These are phyloP conservation scores for Synergus japonicus DNA, from an alignment of 2,888 invertebrate genomes.

Conservation along the genomic window DNA sequence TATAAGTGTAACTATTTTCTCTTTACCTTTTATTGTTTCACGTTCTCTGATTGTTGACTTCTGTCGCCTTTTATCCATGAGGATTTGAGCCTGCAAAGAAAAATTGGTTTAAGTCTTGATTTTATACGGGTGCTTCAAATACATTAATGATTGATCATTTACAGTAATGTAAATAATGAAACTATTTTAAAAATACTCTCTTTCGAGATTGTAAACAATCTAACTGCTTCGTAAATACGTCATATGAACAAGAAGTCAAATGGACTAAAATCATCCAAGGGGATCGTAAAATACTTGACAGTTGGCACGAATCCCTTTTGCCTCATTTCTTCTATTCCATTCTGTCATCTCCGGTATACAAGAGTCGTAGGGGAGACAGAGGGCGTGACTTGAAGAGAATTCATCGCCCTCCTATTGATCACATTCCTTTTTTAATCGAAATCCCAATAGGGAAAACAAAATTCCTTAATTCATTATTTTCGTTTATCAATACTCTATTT, in stretches of 20 bases:
- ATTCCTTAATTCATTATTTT: background rate
- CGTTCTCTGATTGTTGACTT: too few relatives aligned
- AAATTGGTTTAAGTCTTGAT: too few relatives aligned
- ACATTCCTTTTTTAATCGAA: conserved; percentile 27
- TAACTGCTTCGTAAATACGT: conserved; percentile 5
- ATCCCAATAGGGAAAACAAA: background rate
- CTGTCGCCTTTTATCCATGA: too few relatives aligned
- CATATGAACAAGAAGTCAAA: conserved; percentile 21
- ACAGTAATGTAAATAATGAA: background rate
- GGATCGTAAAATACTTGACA: conserved; percentile 22
- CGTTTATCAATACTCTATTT: background rate
- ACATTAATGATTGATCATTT: too few relatives aligned
- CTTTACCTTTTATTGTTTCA: too few relatives aligned
- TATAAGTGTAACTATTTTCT: background rate
- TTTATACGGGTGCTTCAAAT: too few relatives aligned
- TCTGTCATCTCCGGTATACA: conserved; percentile 22
- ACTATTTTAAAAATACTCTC: too few relatives aligned
- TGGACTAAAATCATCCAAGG: conserved; percentile 6
- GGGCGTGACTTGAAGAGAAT: conserved; percentile 4
- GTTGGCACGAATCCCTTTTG: conserved; percentile 20
- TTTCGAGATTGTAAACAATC: background rate
- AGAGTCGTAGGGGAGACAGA: background rate
- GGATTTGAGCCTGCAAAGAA: too few relatives aligned
- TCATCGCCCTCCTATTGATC: conserved; percentile 2
- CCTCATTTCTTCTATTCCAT: conserved; percentile 16